Conservation (phyloP, 37 sponge, comb jelly and placozoan genomes). For the Beroe ovata region DNA sequence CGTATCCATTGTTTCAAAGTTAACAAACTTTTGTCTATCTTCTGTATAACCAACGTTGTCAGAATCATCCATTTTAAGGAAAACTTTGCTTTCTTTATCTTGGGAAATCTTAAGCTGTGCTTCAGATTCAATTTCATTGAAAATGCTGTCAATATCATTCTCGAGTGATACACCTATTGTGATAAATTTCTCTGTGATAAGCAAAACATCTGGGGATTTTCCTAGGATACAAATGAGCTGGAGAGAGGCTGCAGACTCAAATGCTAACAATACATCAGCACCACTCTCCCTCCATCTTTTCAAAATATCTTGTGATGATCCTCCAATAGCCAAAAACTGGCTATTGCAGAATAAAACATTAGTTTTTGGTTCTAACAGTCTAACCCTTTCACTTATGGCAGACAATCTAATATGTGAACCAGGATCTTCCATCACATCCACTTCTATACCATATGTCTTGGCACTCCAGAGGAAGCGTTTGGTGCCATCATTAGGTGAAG, state of each 20-base stretch:
- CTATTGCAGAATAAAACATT: neutral
- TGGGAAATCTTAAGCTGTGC: neutral
- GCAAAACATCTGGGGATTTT: neutral
- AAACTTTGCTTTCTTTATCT: neutral
- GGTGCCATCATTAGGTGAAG: constrained; percentile 4
- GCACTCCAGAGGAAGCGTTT: constrained; percentile 60
- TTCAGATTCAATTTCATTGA: neutral
- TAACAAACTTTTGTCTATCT: neutral
- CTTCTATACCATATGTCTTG: neutral
- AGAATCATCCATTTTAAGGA: neutral
- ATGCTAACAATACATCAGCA: neutral
- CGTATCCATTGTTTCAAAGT: constrained; percentile 16
- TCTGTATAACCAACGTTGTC: constrained; percentile 4
- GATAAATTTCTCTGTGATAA: neutral
- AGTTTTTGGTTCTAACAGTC: neutral
- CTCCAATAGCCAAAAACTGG: constrained; percentile 2
- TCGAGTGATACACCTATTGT: neutral
- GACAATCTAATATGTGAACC: neutral
- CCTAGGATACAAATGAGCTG: constrained; percentile 7
- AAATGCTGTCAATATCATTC: neutral
- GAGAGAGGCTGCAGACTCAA: neutral
- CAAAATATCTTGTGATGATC: neutral
- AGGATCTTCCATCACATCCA: neutral
- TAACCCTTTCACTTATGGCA: neutral
- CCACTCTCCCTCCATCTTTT: neutral